Base-by-base conservation (phyloP, 2,113 vertebrate species). In the Leptobrachium leishanense region DNA sequence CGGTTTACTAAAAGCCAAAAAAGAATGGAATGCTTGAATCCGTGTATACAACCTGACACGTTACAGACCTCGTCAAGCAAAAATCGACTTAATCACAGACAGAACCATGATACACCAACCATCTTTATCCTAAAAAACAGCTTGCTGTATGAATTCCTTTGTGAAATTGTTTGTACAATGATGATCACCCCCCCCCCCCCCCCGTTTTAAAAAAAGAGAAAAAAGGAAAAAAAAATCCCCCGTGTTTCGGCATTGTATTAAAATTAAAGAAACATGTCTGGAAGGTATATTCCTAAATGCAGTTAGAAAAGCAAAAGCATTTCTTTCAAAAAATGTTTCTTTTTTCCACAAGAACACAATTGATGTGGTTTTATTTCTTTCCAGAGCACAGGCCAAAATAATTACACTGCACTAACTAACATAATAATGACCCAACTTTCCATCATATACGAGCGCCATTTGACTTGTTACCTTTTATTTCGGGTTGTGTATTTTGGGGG, bases 281-380 rank as follows among this genome's bases (percentile, higher is more conserved):
- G 55, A 71, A 63, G 67, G 41, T 69, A n/a, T 64, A 6, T 64
- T 72, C 6, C 20, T 15, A 50, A 31, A 2, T 15, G 31, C 43
- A 12, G 69, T 72, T 79, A 79, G 2, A 78, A 74, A 46, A 71
- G 67, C 57, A 59, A 46, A 72, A 54, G 43, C 12, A 2, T 50
- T 78, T 50, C 13, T 63, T 55, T 77, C 62, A 10, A 53, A 8
- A 53, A 54, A 70, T 46, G 7, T 71, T 78, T 72, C 50, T 72
- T 39, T 72, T 1, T 72, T 79, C 76, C 68, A 72, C 12, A 43
- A 65, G 69, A 31, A 65, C 55, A 42, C 68, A 72, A 39, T 79
- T 79, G 63, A 64, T 72, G 77, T 78, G 68, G n/a, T 31, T 75
- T 50, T 63, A 55, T 69, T 78, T 62, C 41, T 70, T 79, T 73